These are phyloP conservation scores for Lypha dubia DNA, from an alignment of 2,888 invertebrate species.

Conservation along the genomic window DNA sequence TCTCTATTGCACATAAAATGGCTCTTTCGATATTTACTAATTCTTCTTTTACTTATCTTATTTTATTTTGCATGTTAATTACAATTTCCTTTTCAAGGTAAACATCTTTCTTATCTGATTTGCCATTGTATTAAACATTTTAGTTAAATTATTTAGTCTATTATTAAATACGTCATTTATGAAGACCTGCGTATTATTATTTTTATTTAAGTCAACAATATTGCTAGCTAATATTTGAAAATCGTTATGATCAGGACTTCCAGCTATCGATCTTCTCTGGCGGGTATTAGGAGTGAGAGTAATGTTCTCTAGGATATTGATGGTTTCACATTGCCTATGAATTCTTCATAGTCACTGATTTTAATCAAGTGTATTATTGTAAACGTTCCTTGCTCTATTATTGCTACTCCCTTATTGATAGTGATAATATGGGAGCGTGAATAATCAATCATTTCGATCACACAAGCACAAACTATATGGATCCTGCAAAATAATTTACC, in stretches of 20 bases:
- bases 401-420: not conserved
- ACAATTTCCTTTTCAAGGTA: conserved; percentile 7
- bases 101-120: conserved; percentile 14
- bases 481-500: too few species aligned
- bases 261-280: conserved; percentile 2
- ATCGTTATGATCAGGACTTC: conserved; percentile 20
- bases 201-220: not conserved
- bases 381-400: too few species aligned
- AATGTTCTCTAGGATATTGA: conserved; percentile 26
- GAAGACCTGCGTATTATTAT: conserved; percentile 24
- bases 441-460: conserved; percentile 27
- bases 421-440: not conserved
- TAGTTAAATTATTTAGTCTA: conserved; percentile 32
- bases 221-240: conserved; percentile 3
- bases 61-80: conserved; percentile 6
- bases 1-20: conserved; percentile 31
- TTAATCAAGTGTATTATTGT: conserved; percentile 6
- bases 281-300: too few species aligned
- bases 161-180: too few species aligned
- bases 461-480: too few species aligned
- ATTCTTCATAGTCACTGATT: conserved; percentile 5
- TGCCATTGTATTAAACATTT: not conserved
- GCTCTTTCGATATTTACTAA: not conserved
- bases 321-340: conserved; percentile 7
- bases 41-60: conserved; percentile 12